Evolutionary conservation across 2,888 invertebrate genomes (phyloP), one percentile per base, ranked within the genome.

Genomic region (Dascillus cervinus): DNA sequence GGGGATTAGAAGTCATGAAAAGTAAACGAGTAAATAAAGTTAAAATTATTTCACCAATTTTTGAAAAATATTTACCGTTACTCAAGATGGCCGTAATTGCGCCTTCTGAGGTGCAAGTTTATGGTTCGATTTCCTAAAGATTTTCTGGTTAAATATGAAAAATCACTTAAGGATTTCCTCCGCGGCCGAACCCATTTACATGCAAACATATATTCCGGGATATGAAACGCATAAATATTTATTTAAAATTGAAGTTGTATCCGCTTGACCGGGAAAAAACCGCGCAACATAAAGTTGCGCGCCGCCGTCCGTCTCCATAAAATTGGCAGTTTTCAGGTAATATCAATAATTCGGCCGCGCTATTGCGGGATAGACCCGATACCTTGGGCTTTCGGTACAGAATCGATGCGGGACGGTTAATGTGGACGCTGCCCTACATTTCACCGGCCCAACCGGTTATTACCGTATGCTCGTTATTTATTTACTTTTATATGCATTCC

Each of bases 261-360:
- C 4, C 17, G 17, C 5, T 17, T 8, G 17, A 8, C 17, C 17
- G 17, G 17, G 17, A 17, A 17, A 17, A 17, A 8, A 17, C 17
- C 8, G 17, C 27, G n/a, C n/a, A n/a, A n/a, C n/a, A 17, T 21
- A 20, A 28, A 28, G 32, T 32, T 37, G 17, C 23, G 19, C 31
- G 23, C 19, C 15, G 26, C 25, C 33, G 23, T 43, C 34, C 41
- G 45, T 43, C 40, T 46, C 37, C 41, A 46, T 46, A 46, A 47
- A 45, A 39, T 29, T 45, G 45, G 39, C 45, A 46, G 43, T 45
- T 49, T 47, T 43, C 44, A 43, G 44, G 47, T 46, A 49, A 49
- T 49, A 50, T 44, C 50, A 49, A 52, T 52, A 51, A 52, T 51
- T 49, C 41, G 44, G 36, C 36, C 37, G 39, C 17, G 25, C 21